Base-by-base conservation (phyloP, 1,140 invertebrate species). In the Macrostomum lignano region DNA sequence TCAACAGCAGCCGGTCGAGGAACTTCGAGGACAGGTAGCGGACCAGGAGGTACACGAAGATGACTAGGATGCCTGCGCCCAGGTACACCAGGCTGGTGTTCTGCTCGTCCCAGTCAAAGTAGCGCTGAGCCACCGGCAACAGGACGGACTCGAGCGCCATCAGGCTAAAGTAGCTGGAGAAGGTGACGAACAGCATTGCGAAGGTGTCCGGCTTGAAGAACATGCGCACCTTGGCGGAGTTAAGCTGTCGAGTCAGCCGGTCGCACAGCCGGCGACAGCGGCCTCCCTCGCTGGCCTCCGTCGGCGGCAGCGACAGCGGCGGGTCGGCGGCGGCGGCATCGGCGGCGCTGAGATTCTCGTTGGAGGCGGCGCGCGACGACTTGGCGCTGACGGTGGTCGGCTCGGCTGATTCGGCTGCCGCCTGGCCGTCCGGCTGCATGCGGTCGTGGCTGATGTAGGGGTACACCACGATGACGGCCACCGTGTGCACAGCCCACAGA, bases 61-160 rank as follows among this genome's bases (percentile, higher is more conserved):
- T n/a, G n/a, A n/a, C n/a, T n/a, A n/a, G n/a, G n/a, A n/a, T n/a
- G n/a, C n/a, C n/a, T n/a, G n/a, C n/a, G n/a, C n/a, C n/a, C n/a
- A n/a, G n/a, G n/a, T n/a, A n/a, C n/a, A 33, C 22, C 13, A 14
- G 26, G 19, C 32, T 21, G 15, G 14, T 33, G 11, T 33, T n/a
- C 9, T 15, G 5, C 20, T 33, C 32, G 3, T 22, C 3, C 32
- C 32, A 33, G 4, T 20, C 19, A 11, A 21, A 33, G 9, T 6
- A n/a, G 11, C 13, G 24, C 7, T 14, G 14, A 10, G 32, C 19
- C 4, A 33, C n/a, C 14, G 32, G 13, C 3, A 25, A 25, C 6
- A 33, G 11, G 11, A 33, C 14, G 20, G 32, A 5, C 17, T 33
- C 32, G 9, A 33, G 19, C 13, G 22, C 14, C 5, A 33, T 33